Percentiles rank a stretch among this genome's conserved stretches.
phyloP scores from a whole-genome alignment of 2,888 invertebrate genomes.

The Leptinotarsa tumamoca region DNA sequence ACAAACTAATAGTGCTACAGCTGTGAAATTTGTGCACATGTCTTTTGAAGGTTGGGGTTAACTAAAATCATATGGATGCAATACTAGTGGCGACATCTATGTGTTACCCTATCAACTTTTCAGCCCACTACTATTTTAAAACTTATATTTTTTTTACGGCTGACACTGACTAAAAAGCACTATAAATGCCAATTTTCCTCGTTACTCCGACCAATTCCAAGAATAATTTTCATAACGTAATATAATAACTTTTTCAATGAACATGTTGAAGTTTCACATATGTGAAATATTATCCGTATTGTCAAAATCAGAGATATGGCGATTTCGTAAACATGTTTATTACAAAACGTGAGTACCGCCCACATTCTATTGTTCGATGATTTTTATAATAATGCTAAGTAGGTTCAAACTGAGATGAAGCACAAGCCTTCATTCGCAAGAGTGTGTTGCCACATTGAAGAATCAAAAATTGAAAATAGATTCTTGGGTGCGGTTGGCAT shows the following conservation, averaged over 20 bases:
- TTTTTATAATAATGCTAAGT: constrained; percentile 14
- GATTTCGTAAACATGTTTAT: constrained; percentile 10
- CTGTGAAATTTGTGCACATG: too few species aligned
- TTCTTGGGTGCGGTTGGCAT: background rate
- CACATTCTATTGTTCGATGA: background rate
- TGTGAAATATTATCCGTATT: constrained; percentile 9
- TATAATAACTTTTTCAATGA: background rate
- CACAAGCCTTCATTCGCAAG: constrained; percentile 9
- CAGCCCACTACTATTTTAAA: too few species aligned
- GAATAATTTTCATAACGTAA: constrained; percentile 4
- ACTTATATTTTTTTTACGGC: too few species aligned
- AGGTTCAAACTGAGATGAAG: constrained; percentile 10
- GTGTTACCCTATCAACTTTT: too few species aligned
- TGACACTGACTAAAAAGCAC: too few species aligned
- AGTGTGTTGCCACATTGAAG: background rate
- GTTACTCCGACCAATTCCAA: too few species aligned
- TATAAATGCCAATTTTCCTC: too few species aligned
- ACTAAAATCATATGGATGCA: too few species aligned
- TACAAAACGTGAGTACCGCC: constrained; percentile 10
- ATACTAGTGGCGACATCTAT: too few species aligned
- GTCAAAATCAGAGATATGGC: constrained; percentile 13
- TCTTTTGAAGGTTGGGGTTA: too few species aligned
- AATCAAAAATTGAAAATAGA: background rate
- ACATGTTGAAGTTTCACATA: background rate
- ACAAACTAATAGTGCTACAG: too few species aligned